Evolutionary conservation across 2,888 invertebrate genomes (phyloP), one percentile per base, ranked within the genome.

Genomic region (Rapana venosa): DNA sequence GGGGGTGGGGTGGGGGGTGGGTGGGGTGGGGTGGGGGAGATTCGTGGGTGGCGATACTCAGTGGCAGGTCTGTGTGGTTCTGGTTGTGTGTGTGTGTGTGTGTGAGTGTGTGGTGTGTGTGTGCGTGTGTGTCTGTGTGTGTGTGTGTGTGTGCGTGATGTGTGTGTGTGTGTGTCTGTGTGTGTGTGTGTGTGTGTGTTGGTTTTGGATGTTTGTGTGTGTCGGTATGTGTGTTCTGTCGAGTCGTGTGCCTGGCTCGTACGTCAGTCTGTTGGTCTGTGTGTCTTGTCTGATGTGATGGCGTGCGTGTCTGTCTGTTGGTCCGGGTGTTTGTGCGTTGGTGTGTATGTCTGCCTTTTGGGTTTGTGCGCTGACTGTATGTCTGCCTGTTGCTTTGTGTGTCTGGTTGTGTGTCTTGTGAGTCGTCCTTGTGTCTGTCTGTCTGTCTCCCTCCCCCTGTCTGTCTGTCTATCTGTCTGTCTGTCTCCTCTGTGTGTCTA

Each of bases 381-480:
- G 22, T 70, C 70, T 70, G 22, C 26, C 70, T 70, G 22, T 70
- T 26, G 5, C 70, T 70, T n/a, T 74, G n/a, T 74, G 2, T 74
- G 26, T 74, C 74, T 74, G n/a, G 8, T n/a, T 74, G n/a, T 74
- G n/a, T 74, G n/a, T 74, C 74, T 74, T 4, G 8, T n/a, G 8
- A 5, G 8, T n/a, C 26, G 8, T 26, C 22, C 26, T 4, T n/a
- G n/a, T 74, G 26, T 74, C 74, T 74, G 26, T 74, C 74, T 74
- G 26, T 74, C 74, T 74, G 26, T 74, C 74, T 74, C 74, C n/a
- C 74, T 74, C 74, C n/a, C 74, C n/a, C 74, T 74, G 2, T 26
- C 74, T 74, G n/a, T 74, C 74, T 74, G n/a, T 74, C 74, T 74
- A 13, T 74, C 74, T 74, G n/a, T 74, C 74, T 74, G n/a, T n/a